Base-by-base conservation (phyloP, 2,797 vertebrate species). In the Euphonia xanthogaster region DNA sequence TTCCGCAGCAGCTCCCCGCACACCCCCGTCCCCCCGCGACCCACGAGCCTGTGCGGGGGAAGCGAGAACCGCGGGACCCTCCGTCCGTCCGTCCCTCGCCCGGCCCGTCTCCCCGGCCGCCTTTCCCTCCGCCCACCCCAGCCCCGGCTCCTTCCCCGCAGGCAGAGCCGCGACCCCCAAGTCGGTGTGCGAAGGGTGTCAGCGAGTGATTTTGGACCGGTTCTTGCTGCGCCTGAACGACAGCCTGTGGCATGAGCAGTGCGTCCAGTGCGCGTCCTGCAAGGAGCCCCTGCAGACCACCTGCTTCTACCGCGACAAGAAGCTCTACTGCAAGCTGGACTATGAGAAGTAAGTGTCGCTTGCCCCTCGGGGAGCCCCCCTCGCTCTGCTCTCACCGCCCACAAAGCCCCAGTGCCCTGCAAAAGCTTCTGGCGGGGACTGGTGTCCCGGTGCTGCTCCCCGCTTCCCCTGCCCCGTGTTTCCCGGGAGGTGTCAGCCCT, bases 241-340 rank as follows among this genome's bases (percentile, higher is more conserved):
- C 95, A 98, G 98, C 93, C 98, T 99, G 93, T 99, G 99, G 99
- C 99, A 99, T 0, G 99, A 99, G 93, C 98, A 96, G 86, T 99
- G 99, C 33, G 98, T 99, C 94, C 98, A 98, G 85, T 99, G 99
- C 96, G 94, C 98, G 7, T 98, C 98, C 89, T 99, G 99, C 97
- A 98, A 98, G 75, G 98, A 99, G 90, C 98, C 98, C 67, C 98
- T 99, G 93, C 97, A 97, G 77, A 98, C 97, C 97, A 99, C 98
- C 96, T 99, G 99, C 98, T 99, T 99, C 97, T 98, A 99, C 94
- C 98, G 99, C 37, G 98, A 99, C 97, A 98, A 98, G 97, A 99
- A 99, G 96, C 98, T 99, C 75, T 99, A 99, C 98, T 99, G 99
- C 98, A 99, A 98, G 84, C 97, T 95, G 51, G 98, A 99, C 98